Evolutionary conservation across 2,797 vertebrate genomes (phyloP), one percentile per base, ranked within the genome.

Genomic region (Sphaeramia orbicularis): DNA sequence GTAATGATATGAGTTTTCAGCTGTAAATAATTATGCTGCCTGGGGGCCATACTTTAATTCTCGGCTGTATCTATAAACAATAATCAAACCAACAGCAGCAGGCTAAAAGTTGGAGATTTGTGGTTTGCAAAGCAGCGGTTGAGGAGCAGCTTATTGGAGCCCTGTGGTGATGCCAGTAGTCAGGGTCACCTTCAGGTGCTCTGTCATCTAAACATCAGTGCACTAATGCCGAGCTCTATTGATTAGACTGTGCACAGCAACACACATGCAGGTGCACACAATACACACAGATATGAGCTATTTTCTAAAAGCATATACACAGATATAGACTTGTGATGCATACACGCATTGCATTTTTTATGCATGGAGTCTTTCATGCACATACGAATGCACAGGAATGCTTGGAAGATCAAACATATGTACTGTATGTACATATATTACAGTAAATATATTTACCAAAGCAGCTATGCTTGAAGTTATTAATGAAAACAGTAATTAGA

Each of bases 1-100:
- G 97, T 97, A 98, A 97, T 96, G 96, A 97, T 97, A 97, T 96
- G 96, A 97, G 96, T 97, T 96, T 98, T 98, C 96, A 97, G 97
- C 96, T 98, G 97, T 98, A 99, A 98, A 99, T 98, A 98, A 98
- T 98, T 97, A 96, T 86, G 85, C 94, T 96, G 97, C 97, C 97
- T 96, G 93, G 95, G 93, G 98, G 97, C 96, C 93, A 96, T 94
- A 94, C 95, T 97, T 98, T 98, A 96, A 98, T 98, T 97, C 96
- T 95, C 95, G 92, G 95, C 95, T 96, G 94, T 97, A 98, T 99
- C 97, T 96, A 99, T 99, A 99, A 98, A 97, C 98, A 99, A 99
- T 98, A 99, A 99, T 99, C 98, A 99, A 96, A 97, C 95, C 95
- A 96, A 92, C 90, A 91, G 89, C 89, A 88, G 85, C 85, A 79